Conservation (phyloP, 2,113 vertebrate genomes). For the Phaetusa simplex region DNA sequence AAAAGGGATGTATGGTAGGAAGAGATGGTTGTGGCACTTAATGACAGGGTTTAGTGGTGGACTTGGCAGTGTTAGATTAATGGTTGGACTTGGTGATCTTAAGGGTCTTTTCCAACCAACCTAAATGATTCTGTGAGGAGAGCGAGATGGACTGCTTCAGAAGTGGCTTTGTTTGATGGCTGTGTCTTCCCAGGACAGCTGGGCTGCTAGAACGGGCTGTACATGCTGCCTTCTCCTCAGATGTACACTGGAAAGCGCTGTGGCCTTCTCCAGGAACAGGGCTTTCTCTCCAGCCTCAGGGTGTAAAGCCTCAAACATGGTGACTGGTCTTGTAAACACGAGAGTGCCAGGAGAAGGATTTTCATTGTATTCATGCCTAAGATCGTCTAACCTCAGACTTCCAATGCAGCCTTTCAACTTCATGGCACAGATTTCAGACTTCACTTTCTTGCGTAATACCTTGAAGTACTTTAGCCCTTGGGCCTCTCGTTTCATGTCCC, state of each 20-base stretch:
- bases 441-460: neutral
- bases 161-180: neutral
- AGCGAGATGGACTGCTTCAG: neutral
- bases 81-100: neutral
- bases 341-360: neutral
- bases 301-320: neutral
- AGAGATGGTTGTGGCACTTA: neutral
- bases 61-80: neutral
- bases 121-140: neutral
- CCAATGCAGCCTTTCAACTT: neutral
- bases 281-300: neutral
- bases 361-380: neutral
- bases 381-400: neutral
- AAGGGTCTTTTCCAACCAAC: neutral
- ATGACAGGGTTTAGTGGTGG: neutral
- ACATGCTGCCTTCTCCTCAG: neutral
- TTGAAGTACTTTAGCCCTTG: neutral
- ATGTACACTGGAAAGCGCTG: neutral
- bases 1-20: neutral
- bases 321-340: neutral
- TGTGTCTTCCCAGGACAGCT: neutral
- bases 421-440: neutral
- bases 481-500: neutral
- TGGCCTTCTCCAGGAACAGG: neutral
- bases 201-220: neutral